Conservation (phyloP, 1,140 invertebrate genomes). For the Conus betulinus region DNA sequence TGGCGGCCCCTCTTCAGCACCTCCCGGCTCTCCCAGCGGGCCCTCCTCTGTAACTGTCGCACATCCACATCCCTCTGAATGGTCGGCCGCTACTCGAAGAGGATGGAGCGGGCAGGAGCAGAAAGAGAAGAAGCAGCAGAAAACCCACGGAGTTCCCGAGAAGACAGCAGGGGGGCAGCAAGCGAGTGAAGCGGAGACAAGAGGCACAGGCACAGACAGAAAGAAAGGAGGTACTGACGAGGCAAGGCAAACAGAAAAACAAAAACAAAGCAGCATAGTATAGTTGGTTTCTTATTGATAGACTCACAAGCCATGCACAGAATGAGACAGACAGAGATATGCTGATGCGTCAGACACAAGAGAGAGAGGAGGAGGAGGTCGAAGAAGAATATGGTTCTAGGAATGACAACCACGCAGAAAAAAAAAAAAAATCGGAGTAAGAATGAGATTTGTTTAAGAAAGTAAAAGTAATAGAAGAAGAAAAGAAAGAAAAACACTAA, state of each 20-base stretch:
- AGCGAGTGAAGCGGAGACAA: not conserved
- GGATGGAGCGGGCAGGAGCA: slow-evolving; percentile 9
- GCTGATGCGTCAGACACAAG: no score
- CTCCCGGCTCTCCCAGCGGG: slow-evolving; percentile 68
- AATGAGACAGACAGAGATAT: no score
- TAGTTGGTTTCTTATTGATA: no score
- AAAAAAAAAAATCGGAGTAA: no score
- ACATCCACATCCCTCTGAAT: slow-evolving; percentile 25
- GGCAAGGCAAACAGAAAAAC: not conserved
- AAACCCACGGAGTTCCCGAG: no score
- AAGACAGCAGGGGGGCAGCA: not conserved
- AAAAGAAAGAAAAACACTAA: not conserved
- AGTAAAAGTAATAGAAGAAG: not conserved
- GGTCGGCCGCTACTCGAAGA: not conserved
- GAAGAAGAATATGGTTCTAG: no score
- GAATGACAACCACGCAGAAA: no score
- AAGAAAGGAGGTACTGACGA: no score
- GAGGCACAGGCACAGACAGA: not conserved
- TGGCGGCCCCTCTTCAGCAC: slow-evolving; percentile 68
- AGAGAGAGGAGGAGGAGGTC: no score
- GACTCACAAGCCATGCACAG: no score
- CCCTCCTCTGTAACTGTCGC: slow-evolving; percentile 63
- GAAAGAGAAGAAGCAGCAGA: not conserved
- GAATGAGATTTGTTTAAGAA: no score
- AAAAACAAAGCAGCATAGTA: not conserved